Evolutionary conservation across 1,140 invertebrate genomes (phyloP), one percentile per base, ranked within the genome.

Genomic region (Stegodyphus mimosarum): DNA sequence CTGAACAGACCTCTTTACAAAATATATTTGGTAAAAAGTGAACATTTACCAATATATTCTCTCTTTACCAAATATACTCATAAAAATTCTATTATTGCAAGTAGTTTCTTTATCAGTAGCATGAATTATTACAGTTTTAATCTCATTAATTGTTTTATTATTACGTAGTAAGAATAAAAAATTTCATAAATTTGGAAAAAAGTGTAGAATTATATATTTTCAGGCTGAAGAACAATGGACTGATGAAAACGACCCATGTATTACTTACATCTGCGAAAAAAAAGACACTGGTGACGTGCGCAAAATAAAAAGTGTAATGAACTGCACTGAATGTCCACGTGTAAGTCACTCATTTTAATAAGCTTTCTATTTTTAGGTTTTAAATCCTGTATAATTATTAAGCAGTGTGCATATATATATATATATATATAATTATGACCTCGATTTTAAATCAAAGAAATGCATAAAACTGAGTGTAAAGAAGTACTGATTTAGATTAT

Each of bases 221-320:
- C 87, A 93, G 92, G 90, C 92, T 87, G 93, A 92, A 67, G 91
- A 93, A 86, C 91, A 89, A 9, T 94, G 93, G 93, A 90, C 3
- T 88, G 89, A 55, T 90, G 92, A 11, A 91, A 92, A 87, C 53
- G 76, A 88, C 11, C 92, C 92, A 18, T 95, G 94, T 88, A 91
- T 92, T 69, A 93, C 92, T 69, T 90, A 92, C 72, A 91, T 91
- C 10, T 95, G 94, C 87, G 88, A 90, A 0, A 89, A 91, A 67
- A 92, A 91, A 67, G 87, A 88, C 10, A 89, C 90, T 63, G 92
- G 92, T n/a, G 88, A 90, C 11, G 89, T 93, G 0, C 89, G 91
- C 7, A 92, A 93, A 64, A 84, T 84, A 7, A 81, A 84, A 17
- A 88, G 87, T 63, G 70, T 75, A 53, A 86, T 60, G 0, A 78